Conservation (phyloP, 2,113 vertebrate genomes). For the Sander vitreus region DNA sequence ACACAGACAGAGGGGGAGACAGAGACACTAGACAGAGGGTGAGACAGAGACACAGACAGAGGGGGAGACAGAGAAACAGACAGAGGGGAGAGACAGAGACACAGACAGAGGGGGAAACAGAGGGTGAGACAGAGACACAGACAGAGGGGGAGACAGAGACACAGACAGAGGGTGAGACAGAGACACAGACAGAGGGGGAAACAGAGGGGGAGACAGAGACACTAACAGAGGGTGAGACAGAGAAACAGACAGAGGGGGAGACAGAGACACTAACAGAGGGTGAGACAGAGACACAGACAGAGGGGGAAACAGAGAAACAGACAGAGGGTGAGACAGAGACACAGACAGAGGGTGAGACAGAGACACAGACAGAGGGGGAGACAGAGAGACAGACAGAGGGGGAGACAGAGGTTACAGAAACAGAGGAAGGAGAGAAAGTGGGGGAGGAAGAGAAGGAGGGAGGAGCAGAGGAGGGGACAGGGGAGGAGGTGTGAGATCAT, state of each 20-base stretch:
- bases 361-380: neutral
- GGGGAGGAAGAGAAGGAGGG: neutral
- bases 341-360: neutral
- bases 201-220: neutral
- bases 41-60: neutral
- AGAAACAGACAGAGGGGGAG: too few species aligned
- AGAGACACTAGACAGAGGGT: rapidly evolving
- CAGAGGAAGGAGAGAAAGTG: neutral
- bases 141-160: neutral
- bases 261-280: too few species aligned
- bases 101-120: neutral
- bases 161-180: too few species aligned
- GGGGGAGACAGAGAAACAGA: neutral
- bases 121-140: neutral
- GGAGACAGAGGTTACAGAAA: neutral
- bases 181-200: too few species aligned
- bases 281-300: too few species aligned
- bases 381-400: neutral
- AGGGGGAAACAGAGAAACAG: too few species aligned
- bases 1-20: neutral
- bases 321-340: too few species aligned
- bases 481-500: slow-evolving; percentile 23
- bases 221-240: too few species aligned
- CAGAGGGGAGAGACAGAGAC: neutral
- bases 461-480: neutral